These are phyloP conservation scores for Eudyptes chrysolophus DNA, from an alignment of 2,113 vertebrate genomes.

Conservation along the genomic window DNA sequence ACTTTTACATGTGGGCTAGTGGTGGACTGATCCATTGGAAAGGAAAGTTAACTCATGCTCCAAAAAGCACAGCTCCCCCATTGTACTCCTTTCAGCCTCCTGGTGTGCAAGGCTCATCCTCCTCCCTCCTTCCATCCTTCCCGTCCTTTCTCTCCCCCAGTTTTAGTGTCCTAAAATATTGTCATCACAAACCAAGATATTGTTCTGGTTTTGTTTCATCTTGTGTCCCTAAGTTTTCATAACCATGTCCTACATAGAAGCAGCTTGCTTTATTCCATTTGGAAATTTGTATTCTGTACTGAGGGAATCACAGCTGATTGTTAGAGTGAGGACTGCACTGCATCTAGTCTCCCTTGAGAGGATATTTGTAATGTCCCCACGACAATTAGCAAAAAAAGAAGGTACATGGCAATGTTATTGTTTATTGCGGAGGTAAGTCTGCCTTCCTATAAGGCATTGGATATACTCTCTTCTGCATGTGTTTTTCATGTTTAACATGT, in stretches of 20 bases:
- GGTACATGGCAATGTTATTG: not conserved
- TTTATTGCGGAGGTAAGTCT: not conserved
- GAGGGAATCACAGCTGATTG: not conserved
- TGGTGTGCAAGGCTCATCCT: not conserved
- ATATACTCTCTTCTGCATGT: not conserved
- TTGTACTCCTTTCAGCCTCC: not conserved
- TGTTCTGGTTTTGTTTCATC: not conserved
- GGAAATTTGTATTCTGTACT: not conserved
- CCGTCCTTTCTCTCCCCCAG: rapidly evolving
- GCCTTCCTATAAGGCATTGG: not conserved
- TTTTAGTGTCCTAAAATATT: not conserved
- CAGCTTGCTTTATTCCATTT: not conserved
- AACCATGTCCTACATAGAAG: not conserved
- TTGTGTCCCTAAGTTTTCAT: not conserved
- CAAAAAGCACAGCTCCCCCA: rapidly evolving
- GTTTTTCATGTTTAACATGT: not conserved
- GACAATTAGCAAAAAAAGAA: not conserved
- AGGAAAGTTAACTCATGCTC: not conserved
- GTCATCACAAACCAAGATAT: not conserved
- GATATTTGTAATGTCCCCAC: not conserved
- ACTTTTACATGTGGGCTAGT: not conserved
- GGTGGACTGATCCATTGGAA: not conserved
- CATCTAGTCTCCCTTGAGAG: not conserved
- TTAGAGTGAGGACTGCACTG: not conserved
- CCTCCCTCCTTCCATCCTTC: not conserved